phyloP scores from a whole-genome alignment of 2,888 invertebrate genomes.

The Leucoma salicis region DNA sequence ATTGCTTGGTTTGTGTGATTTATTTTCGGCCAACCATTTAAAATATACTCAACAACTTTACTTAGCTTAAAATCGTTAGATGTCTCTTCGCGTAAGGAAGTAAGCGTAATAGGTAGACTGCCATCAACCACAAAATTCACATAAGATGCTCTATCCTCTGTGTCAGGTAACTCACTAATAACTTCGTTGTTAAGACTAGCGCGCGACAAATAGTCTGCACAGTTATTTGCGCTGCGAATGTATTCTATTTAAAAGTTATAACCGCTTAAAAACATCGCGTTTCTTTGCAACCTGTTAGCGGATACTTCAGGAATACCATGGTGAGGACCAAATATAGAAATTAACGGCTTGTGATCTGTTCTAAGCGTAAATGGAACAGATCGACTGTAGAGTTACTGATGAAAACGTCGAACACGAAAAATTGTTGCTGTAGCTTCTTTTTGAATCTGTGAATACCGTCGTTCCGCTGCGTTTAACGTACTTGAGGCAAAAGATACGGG shows the following conservation, averaged over 20 bases:
- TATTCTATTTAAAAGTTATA: constrained; percentile 5
- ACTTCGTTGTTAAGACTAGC: background rate
- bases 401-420: constrained; percentile 25
- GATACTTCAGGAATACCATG: constrained; percentile 4
- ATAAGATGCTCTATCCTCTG: background rate
- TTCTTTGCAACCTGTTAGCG: constrained; percentile 7
- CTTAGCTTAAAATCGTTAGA: background rate
- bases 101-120: background rate
- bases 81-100: background rate
- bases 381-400: constrained; percentile 32
- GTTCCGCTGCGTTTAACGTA: constrained; percentile 19
- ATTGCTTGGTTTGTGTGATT: background rate
- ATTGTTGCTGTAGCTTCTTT: constrained; percentile 35
- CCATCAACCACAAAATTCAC: background rate
- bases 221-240: constrained; percentile 1
- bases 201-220: constrained; percentile 2
- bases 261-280: constrained; percentile 3
- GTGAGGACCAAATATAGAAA: constrained; percentile 25
- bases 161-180: background rate
- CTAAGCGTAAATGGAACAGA: constrained; percentile 26
- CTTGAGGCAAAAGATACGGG: constrained; percentile 4
- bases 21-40: background rate
- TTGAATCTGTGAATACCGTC: constrained; percentile 30
- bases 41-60: background rate
- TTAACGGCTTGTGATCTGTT: constrained; percentile 32